Percentiles rank a stretch among this genome's conserved stretches.
Evolutionary conservation across 1,140 invertebrate genomes (phyloP).

Genomic region (Papilio machaon): DNA sequence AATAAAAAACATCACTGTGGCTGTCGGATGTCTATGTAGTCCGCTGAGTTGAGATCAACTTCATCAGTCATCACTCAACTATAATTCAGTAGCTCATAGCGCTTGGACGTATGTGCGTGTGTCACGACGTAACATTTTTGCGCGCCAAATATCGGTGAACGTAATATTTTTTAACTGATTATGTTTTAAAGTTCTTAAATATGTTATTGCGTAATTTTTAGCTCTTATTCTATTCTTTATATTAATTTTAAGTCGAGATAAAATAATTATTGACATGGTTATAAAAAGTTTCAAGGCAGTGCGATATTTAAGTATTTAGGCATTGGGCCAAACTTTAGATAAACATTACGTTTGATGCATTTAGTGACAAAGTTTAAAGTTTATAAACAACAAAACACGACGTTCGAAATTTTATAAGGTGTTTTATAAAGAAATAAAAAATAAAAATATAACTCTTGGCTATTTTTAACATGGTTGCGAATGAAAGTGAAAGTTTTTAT

Average conservation of each 20-base stretch:
- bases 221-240: neutral
- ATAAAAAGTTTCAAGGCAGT: conserved; percentile 50
- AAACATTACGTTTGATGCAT: conserved; percentile 36
- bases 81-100: conserved; percentile 37
- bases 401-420: conserved; percentile 32
- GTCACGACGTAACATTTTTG: conserved; percentile 20
- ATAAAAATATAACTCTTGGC: neutral
- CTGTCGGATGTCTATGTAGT: neutral
- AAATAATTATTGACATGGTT: conserved; percentile 27
- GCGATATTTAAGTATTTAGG: conserved; percentile 60
- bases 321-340: conserved; percentile 52
- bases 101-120: neutral
- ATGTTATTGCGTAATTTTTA: neutral
- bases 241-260: neutral
- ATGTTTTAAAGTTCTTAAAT: conserved; percentile 6
- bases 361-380: conserved; percentile 39
- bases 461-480: neutral
- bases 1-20: neutral
- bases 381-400: conserved; percentile 41
- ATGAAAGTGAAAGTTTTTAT: neutral
- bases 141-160: conserved; percentile 33
- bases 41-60: neutral
- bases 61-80: conserved; percentile 6
- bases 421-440: too few species aligned
- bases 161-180: neutral